Base-by-base conservation (phyloP, 53 echinoderm and acorn worm species). In the Crossaster papposus region DNA sequence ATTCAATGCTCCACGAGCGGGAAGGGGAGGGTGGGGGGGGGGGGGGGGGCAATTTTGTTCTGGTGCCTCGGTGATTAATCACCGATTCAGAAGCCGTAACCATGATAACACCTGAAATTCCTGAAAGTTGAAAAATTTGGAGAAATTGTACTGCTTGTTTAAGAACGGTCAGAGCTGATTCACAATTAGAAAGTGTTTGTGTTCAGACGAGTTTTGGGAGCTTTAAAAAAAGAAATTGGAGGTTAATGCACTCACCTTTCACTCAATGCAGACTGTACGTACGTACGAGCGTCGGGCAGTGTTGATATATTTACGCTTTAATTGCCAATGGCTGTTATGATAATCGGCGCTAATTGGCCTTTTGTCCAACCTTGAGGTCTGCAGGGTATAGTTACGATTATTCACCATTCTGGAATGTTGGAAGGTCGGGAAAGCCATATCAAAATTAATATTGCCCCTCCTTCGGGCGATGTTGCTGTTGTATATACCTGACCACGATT, bases 331-430 rank as follows among this genome's bases (percentile, higher is more conserved):
- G 35, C 78, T 50, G 78, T 78, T 78, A 4, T 50, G 26, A 24
- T 78, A 44, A 24, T 50, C 4, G 50, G 3, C 26, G n/a, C 78
- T 78, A 78, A 78, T 50, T 78, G 78, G 78, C 51, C 50, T 50
- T 44, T 37, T 50, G 78, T 78, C 26, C 36, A 35, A 38, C 44
- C 50, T 50, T 70, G 50, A 15, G 2, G 78, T 50, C n/a, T 2
- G 22, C 52, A 32, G 28, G 51, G 84, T 71, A 37, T 84, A 22
- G 14, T 71, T 70, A 84, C 84, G 24, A 54, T 52, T 52, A 84
- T 8, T 84, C 84, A 84, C 72, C 68, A 18, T 36, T 24, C 37
- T 36, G 82, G 82, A 82, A 82, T 82, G 70, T 82, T 65, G 65
- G 65, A 68, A 36, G 37, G 68, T 70, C 65, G 68, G 65, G 82